These are phyloP conservation scores for Sphaeridia pumilis DNA, from an alignment of 2,888 invertebrate species.

Conservation along the genomic window DNA sequence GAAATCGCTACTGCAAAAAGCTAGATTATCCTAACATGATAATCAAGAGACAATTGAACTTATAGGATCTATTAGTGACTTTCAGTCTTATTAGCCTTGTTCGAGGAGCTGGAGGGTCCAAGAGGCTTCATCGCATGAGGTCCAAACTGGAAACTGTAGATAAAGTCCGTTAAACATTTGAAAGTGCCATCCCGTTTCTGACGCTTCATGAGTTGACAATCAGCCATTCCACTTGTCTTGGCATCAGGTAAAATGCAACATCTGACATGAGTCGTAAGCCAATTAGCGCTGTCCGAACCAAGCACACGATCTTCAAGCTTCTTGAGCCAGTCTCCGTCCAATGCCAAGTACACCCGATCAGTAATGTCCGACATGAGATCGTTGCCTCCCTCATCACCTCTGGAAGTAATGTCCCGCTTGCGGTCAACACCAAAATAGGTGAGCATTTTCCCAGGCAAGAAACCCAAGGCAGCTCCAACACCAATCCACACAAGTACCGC, in stretches of 20 bases:
- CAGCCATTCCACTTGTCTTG: conserved; percentile 25
- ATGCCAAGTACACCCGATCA: conserved; percentile 24
- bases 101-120: too few species aligned
- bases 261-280: conserved; percentile 23
- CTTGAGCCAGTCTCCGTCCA: conserved; percentile 32
- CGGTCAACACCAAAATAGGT: conserved; percentile 4
- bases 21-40: too few species aligned
- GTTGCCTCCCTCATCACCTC: conserved; percentile 10
- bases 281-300: conserved; percentile 5
- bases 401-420: background rate
- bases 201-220: conserved; percentile 23
- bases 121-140: too few species aligned
- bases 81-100: too few species aligned
- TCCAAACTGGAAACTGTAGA: conserved; percentile 32
- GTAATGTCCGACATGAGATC: conserved; percentile 21
- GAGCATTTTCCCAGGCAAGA: conserved; percentile 22
- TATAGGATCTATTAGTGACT: too few species aligned
- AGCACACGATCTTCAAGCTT: conserved; percentile 14
- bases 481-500: conserved; percentile 25
- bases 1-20: too few species aligned
- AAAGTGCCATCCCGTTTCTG: conserved; percentile 14
- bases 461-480: conserved; percentile 22
- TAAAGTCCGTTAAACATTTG: conserved; percentile 28
- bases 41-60: too few species aligned
- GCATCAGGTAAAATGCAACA: conserved; percentile 31